Base-by-base conservation (phyloP, 2,888 invertebrate genomes). In the Chloroclysta siterata region DNA sequence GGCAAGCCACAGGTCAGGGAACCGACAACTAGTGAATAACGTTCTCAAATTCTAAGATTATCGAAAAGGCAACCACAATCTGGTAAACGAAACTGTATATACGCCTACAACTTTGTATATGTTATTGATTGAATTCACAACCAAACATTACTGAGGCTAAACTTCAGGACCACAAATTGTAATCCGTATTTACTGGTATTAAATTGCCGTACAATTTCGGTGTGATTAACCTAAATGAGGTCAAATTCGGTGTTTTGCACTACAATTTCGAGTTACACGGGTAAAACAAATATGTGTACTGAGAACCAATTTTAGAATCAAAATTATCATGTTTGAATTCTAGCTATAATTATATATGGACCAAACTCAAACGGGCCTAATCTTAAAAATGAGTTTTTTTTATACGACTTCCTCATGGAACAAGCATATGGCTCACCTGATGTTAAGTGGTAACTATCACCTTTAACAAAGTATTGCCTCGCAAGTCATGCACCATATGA, bases 151-250 rank as follows among this genome's bases (percentile, higher is more conserved):
- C 41, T 42, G 53, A 55, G 53, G 36, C 48, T 56, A 53, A 60
- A 57, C 33, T 60, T 39, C 53, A 6, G 58, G 58, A 51, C 53
- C 33, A 51, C 54, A 42, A 47, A 51, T 41, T 65, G 29, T 33
- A 60, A 57, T 50, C 54, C 36, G 42, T 65, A 65, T 61, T 65
- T 60, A 63, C 29, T 56, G 17, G 33, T 44, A 47, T 29, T 29
- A 54, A 66, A 66, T 70, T 65, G 42, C 63, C 44, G 53, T 63
- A 56, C 59, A 53, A 59, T 63, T 56, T 55, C 47, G 41, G 44
- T 48, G 53, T 56, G 46, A 65, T 69, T 60, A 57, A 44, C 47
- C 42, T 57, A 66, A 63, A 64, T 69, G 56, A 61, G 54, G 33
- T 28, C 41, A 41, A 68, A 63, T 61, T 65, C 47, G 17, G 29